Percentiles rank a stretch among this genome's conserved stretches.
Conservation (phyloP, 2,888 invertebrate species). For the Pheosia gnoma region DNA sequence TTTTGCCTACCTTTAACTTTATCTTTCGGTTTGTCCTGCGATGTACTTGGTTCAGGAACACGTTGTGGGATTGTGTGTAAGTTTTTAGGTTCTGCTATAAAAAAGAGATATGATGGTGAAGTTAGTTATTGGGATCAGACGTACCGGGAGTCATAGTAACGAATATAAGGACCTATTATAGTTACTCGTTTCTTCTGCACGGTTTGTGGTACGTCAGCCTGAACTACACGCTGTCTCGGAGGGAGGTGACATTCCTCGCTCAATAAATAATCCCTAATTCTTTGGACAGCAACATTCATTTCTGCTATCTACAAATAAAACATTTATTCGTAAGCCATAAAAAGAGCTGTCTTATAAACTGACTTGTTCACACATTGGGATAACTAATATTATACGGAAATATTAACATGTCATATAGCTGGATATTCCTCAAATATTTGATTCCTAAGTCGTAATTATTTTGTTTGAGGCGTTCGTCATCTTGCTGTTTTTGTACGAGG, state of each 20-base stretch:
- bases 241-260: slow-evolving; percentile 69
- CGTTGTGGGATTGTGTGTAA: neutral
- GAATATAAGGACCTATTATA: slow-evolving; percentile 52
- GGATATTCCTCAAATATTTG: no score
- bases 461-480: no score
- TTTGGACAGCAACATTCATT: slow-evolving; percentile 74
- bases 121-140: neutral
- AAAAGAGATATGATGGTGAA: neutral
- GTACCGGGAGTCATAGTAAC: neutral
- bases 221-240: slow-evolving; percentile 54
- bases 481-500: no score
- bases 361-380: no score
- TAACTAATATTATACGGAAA: no score
- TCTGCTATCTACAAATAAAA: slow-evolving; percentile 66
- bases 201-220: slow-evolving; percentile 31
- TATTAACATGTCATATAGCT: no score
- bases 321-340: neutral
- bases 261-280: slow-evolving; percentile 71
- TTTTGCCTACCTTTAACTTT: slow-evolving; percentile 39
- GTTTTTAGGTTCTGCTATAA: slow-evolving; percentile 17
- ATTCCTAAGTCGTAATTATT: no score
- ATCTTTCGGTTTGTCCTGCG: slow-evolving; percentile 44
- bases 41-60: slow-evolving; percentile 48
- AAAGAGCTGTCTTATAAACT: no score
- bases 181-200: slow-evolving; percentile 66